Conservation (phyloP, 2,888 invertebrate species). For the Caenorhabditis uteleia region DNA sequence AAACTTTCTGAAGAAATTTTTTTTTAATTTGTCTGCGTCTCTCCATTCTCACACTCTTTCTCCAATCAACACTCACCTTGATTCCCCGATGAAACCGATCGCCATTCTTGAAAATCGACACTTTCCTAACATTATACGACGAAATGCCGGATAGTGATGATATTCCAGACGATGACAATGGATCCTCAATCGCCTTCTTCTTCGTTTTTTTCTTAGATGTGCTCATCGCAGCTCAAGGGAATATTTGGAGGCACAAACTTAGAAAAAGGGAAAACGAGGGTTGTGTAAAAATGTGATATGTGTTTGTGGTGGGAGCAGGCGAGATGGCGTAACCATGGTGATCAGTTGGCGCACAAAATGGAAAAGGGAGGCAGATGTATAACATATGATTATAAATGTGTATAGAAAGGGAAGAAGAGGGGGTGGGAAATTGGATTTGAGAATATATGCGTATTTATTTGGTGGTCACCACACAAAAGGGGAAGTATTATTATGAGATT, state of each 20-base stretch:
- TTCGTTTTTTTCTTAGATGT: conserved; percentile 12
- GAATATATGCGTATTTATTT: neutral
- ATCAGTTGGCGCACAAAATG: no score
- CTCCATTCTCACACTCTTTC: neutral
- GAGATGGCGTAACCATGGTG: no score
- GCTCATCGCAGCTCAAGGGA: no score
- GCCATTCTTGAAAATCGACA: conserved; percentile 36
- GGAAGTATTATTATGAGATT: conserved; percentile 4
- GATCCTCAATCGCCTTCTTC: conserved; percentile 23
- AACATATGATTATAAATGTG: no score
- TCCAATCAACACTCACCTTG: conserved; percentile 14
- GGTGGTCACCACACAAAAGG: neutral
- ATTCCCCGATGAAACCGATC: conserved; percentile 37
- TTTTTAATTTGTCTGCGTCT: neutral
- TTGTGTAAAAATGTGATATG: no score
- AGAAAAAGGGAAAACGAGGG: no score
- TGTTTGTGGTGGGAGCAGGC: no score
- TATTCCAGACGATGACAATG: conserved; percentile 39
- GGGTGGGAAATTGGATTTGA: conserved; percentile 21
- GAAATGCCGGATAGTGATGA: conserved; percentile 36
- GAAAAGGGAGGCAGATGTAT: no score
- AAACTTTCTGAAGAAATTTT: no score
- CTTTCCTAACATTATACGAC: conserved; percentile 26
- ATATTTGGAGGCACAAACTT: no score
- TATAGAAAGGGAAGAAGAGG: no score